Base-by-base conservation (phyloP, 2,113 vertebrate species). In the Varanus salvator region DNA sequence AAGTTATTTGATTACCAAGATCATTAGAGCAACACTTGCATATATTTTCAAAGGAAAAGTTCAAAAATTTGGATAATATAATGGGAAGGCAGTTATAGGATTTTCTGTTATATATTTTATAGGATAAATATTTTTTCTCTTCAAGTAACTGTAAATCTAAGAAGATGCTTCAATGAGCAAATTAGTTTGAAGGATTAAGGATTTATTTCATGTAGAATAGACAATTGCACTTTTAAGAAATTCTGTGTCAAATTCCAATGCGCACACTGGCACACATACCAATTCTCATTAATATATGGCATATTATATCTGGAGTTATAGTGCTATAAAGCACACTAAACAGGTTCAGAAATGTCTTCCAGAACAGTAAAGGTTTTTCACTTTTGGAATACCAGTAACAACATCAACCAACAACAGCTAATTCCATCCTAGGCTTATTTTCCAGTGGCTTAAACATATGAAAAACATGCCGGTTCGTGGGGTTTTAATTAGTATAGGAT, bases 1-100 rank as follows among this genome's bases (percentile, higher is more conserved):
- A 83, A 66, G 8, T 29, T 90, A 48, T 76, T 91, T 92, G 92
- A 87, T 84, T 87, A 21, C 68, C 89, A 80, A 90, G 8, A 4
- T 83, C 74, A 3, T 4, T 60, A 90, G 93, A 90, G 88, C 48
- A 76, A 44, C 1, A 0, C 14, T 72, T 38, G 14, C 3, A 84
- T 15, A 75, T 66, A 34, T 68, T 31, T 92, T 77, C 21, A 54
- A 27, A 7, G 8, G 29, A 86, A 87, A 93, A 74, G 4, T 23
- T 29, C 2, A 80, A 64, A 85, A 72, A 68, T 87, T 88, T 92
- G 0, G 2, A 52, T 84, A 2, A 14, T 0, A 0, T 92, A 91
- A 57, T 34, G 66, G 90, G 84, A 0, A 3, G 0, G 3, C 80
- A 69, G 38, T 27, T 90, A 90, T n/a, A 87, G 68, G 48, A 44